Conservation (phyloP, 2,888 invertebrate genomes). For the Meloe dianella region DNA sequence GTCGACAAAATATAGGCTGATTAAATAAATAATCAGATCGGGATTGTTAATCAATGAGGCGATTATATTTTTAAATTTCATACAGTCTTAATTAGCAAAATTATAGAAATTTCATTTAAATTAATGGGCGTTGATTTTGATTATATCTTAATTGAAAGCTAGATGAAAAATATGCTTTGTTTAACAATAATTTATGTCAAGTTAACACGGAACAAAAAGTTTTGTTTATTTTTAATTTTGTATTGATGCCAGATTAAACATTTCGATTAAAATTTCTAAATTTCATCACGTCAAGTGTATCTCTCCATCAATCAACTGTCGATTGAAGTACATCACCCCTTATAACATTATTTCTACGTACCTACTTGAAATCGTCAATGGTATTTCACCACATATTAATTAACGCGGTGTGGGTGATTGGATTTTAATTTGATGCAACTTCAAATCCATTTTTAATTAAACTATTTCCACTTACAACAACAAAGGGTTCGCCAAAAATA, state of each 20-base stretch:
- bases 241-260: not conserved
- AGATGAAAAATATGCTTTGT: not conserved
- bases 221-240: not conserved
- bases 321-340: not conserved
- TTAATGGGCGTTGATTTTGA: not conserved
- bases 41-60: not conserved
- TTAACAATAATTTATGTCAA: not conserved
- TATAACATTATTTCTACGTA: not conserved
- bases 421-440: not conserved
- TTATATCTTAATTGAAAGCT: not conserved
- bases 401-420: not conserved
- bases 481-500: no score
- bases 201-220: not conserved
- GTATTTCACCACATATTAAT: not conserved
- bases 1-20: not conserved
- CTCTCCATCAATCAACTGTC: slow-evolving; percentile 4
- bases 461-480: not conserved
- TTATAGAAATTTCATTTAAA: no score
- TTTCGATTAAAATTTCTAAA: slow-evolving; percentile 1
- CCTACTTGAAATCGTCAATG: not conserved
- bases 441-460: not conserved
- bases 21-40: slow-evolving; percentile 2
- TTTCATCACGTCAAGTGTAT: not conserved
- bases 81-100: no score
- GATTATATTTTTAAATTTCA: not conserved